Base-by-base conservation (phyloP, 2,797 vertebrate genomes). In the Caiman crocodilus region DNA sequence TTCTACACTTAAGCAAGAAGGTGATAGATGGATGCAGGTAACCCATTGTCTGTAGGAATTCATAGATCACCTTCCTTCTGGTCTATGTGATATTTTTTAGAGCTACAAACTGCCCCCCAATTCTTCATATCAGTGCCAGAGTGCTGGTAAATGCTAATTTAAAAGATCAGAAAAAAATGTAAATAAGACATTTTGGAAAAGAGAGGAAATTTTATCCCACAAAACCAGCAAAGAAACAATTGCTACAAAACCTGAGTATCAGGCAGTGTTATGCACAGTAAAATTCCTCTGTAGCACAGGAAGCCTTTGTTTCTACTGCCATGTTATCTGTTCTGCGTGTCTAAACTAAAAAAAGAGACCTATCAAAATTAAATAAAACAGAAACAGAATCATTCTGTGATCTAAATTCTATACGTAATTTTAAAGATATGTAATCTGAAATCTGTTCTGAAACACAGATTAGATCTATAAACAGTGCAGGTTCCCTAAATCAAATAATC, bases 401-500 rank as follows among this genome's bases (percentile, higher is more conserved):
- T 9, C 69, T 84, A 26, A 76, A 90, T 2, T 26, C 35, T 21
- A 57, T 12, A 55, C 64, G 71, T 2, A 63, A 30, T 20, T 20
- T 56, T 85, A 6, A 79, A 35, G 26, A 71, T 60, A 67, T n/a
- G 10, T 15, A 26, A 75, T 69, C 32, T 83, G 32, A 83, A 83
- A 83, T 81, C 74, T 67, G 56, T 61, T 85, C 1, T 75, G 63
- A 93, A 94, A 76, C 76, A 55, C 5, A 25, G n/a, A 32, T 81
- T 76, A 87, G 25, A 76, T 67, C 32, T 79, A 76, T 85, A 77
- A 85, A 79, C 76, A 69, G 15, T 11, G 60, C 59, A 35, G 55
- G 35, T 35, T 42, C 25, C 63, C 74, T 79, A 25, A 90, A 93
- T 61, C 28, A 87, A 91, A 88, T 59, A 63, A 88, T 56, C 64